phyloP scores from a whole-genome alignment of 2,888 invertebrate species.

The Rhaphigaster nebulosa region DNA sequence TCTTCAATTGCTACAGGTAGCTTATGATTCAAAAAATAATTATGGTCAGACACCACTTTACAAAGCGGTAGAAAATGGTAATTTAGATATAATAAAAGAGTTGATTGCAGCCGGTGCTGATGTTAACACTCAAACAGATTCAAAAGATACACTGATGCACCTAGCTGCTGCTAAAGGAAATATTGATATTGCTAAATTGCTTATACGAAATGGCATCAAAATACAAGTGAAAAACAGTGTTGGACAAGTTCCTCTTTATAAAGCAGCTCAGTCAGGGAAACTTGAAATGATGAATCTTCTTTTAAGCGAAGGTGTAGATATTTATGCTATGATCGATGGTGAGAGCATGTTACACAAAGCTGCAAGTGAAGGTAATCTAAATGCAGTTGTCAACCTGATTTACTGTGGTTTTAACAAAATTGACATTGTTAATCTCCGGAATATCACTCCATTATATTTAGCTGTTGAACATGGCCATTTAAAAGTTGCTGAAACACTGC shows the following conservation, averaged over 20 bases:
- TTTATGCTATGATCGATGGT: background rate
- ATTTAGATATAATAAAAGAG: constrained; percentile 4
- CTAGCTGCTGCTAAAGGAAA: constrained; percentile 27
- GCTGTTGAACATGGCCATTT: constrained; percentile 20
- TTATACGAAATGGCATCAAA: background rate
- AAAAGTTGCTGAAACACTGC: background rate
- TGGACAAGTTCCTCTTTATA: constrained; percentile 2
- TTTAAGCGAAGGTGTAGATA: background rate
- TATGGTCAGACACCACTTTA: constrained; percentile 22
- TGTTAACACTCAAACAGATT: background rate
- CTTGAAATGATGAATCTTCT: background rate
- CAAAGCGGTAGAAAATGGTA: constrained; percentile 35
- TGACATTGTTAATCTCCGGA: background rate
- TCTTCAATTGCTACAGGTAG: background rate
- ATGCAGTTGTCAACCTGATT: background rate
- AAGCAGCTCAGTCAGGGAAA: constrained; percentile 47
- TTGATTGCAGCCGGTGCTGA: background rate
- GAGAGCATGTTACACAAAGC: constrained; percentile 35
- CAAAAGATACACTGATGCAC: constrained; percentile 45
- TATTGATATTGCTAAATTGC: constrained; percentile 5
- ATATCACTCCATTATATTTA: constrained; percentile 31
- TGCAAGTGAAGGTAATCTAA: background rate
- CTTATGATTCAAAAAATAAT: constrained; percentile 40
- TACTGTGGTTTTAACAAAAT: background rate
- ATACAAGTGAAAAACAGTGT: background rate